phyloP scores from a whole-genome alignment of 2,797 vertebrate species.

The Dendrocincla fuliginosa region DNA sequence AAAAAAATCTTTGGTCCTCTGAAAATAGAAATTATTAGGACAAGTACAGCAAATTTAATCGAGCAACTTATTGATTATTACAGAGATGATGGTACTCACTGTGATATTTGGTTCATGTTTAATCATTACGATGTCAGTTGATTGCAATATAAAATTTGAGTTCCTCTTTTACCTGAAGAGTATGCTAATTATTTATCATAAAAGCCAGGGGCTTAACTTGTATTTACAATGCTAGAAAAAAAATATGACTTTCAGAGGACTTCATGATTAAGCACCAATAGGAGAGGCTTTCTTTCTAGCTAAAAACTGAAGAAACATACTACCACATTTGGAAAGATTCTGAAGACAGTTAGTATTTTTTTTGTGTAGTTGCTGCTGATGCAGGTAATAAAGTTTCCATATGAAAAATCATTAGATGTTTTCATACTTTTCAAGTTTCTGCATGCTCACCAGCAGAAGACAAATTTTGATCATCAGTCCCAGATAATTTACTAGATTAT shows the following conservation, averaged over 20 bases:
- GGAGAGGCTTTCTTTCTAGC: not conserved
- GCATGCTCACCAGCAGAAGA: not conserved
- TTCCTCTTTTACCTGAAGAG: not conserved
- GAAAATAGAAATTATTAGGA: not conserved
- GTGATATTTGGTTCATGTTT: not conserved
- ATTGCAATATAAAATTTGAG: not conserved
- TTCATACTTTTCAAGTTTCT: not conserved
- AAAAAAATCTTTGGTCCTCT: not conserved
- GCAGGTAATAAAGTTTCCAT: not conserved
- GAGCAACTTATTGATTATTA: not conserved
- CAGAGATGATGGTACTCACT: not conserved
- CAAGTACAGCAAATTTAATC: not conserved
- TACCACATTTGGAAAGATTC: not conserved
- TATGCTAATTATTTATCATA: not conserved
- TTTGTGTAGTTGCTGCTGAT: not conserved
- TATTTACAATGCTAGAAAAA: not conserved
- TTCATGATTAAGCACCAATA: not conserved
- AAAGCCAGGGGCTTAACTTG: not conserved
- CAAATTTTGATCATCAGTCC: not conserved
- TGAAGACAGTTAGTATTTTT: not conserved
- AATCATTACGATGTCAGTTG: not conserved
- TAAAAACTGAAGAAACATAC: not conserved
- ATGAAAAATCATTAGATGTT: not conserved
- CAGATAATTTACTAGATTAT: slow-evolving; percentile 6
- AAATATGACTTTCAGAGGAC: not conserved